Conservation (phyloP, 2,113 vertebrate species). For the Diadophis punctatus region DNA sequence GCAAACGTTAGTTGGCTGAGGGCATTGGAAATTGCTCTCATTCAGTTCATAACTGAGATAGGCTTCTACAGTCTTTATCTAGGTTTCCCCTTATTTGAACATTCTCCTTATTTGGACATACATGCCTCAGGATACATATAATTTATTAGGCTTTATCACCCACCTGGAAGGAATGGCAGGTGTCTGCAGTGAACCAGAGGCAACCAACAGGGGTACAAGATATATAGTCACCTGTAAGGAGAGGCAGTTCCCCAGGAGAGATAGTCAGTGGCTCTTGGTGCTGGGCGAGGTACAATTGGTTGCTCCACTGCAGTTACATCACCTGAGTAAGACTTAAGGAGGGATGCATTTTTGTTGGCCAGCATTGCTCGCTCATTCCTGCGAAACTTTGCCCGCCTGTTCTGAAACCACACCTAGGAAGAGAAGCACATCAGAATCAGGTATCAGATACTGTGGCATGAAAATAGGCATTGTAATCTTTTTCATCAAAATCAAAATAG, state of each 20-base stretch:
- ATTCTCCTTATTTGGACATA: background rate
- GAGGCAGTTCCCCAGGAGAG: constrained; percentile 93
- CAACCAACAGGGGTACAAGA: constrained; percentile 15
- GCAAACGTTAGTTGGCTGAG: background rate
- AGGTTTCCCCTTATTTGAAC: background rate
- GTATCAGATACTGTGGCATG: background rate
- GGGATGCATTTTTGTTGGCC: constrained; percentile 96
- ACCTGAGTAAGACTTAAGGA: constrained; percentile 95
- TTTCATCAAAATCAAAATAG: background rate
- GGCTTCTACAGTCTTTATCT: background rate
- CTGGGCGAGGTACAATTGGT: constrained; percentile 93
- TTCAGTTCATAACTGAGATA: background rate
- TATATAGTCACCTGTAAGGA: constrained; percentile 86
- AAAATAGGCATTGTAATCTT: background rate
- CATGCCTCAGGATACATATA: background rate
- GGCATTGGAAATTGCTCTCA: background rate
- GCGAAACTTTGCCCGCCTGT: constrained; percentile 95
- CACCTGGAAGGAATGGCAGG: background rate
- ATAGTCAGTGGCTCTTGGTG: constrained; percentile 91
- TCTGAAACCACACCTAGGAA: constrained; percentile 96
- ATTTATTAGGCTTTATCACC: background rate
- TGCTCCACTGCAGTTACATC: constrained; percentile 94
- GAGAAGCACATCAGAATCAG: background rate
- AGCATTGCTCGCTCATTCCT: constrained; percentile 95
- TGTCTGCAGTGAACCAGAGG: background rate